phyloP scores from a whole-genome alignment of 2,888 invertebrate genomes.

The Dorcus hopei region DNA sequence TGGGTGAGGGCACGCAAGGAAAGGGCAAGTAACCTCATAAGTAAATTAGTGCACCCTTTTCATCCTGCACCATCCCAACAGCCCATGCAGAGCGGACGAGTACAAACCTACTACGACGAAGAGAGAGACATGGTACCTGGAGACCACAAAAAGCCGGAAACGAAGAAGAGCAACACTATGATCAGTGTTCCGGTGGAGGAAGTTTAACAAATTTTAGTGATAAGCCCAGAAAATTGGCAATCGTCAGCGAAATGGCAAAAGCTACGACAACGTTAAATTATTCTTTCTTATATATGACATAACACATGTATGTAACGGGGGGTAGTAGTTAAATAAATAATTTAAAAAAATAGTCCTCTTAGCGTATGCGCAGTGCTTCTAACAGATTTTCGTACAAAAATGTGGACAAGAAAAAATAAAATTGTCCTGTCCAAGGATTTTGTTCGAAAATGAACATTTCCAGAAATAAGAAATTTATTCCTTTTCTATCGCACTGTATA shows the following conservation, averaged over 20 bases:
- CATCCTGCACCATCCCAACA: slow-evolving; percentile 42
- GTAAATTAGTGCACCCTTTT: slow-evolving; percentile 62
- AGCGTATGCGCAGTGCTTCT: no score
- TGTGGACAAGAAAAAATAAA: no score
- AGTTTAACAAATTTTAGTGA: slow-evolving; percentile 21
- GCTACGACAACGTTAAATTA: neutral
- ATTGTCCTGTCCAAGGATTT: no score
- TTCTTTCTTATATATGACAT: neutral
- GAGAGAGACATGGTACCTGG: slow-evolving; percentile 39
- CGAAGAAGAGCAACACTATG: slow-evolving; percentile 46
- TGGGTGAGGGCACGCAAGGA: slow-evolving; percentile 69
- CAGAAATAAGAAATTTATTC: no score
- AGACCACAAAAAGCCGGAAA: slow-evolving; percentile 47
- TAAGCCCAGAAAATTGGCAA: slow-evolving; percentile 21
- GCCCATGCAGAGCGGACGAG: slow-evolving; percentile 16
- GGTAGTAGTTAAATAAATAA: neutral
- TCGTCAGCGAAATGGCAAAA: slow-evolving; percentile 3
- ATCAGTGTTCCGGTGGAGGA: slow-evolving; percentile 39
- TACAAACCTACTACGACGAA: slow-evolving; percentile 30
- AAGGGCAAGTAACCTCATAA: slow-evolving; percentile 57
- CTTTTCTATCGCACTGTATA: no score
- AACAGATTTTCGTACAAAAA: no score
- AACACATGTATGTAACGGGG: slow-evolving; percentile 1
- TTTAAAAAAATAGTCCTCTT: no score
- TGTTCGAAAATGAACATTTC: no score